Evolutionary conservation across 2,888 invertebrate genomes (phyloP).

Genomic region (Megamerina dolium): DNA sequence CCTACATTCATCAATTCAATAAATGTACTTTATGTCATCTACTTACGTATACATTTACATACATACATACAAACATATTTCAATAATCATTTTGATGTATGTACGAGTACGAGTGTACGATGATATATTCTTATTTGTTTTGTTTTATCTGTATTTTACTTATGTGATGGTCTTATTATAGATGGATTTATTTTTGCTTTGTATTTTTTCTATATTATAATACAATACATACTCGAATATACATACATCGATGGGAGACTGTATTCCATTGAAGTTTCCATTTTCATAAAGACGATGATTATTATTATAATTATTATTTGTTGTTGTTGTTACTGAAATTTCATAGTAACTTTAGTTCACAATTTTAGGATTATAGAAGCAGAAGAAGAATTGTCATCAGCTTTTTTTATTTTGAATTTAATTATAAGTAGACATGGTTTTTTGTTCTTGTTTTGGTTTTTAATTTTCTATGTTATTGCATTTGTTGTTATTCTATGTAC

Average conservation of each 20-base stretch:
- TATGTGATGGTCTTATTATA: too few species aligned
- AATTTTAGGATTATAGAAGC: conserved; percentile 19
- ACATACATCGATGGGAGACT: too few species aligned
- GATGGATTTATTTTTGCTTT: too few species aligned
- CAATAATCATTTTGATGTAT: background rate
- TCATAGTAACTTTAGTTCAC: conserved; percentile 8
- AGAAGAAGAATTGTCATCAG: conserved; percentile 17
- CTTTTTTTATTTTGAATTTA: conserved; percentile 10
- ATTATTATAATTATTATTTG: conserved; percentile 4
- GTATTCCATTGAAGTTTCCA: background rate
- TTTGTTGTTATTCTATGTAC: background rate
- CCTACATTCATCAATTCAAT: too few species aligned
- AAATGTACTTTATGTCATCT: background rate
- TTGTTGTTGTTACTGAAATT: conserved; percentile 7
- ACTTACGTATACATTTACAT: background rate
- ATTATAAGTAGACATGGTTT: background rate
- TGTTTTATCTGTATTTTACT: too few species aligned
- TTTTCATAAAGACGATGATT: background rate
- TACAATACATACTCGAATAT: too few species aligned
- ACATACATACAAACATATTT: background rate
- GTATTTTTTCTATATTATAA: too few species aligned
- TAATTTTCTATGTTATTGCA: conserved; percentile 1
- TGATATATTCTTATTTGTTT: too few species aligned
- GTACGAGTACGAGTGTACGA: too few species aligned
- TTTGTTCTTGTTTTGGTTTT: conserved; percentile 2